phyloP scores from a whole-genome alignment of 2,797 vertebrate genomes.

The Sparidentex hasta region DNA sequence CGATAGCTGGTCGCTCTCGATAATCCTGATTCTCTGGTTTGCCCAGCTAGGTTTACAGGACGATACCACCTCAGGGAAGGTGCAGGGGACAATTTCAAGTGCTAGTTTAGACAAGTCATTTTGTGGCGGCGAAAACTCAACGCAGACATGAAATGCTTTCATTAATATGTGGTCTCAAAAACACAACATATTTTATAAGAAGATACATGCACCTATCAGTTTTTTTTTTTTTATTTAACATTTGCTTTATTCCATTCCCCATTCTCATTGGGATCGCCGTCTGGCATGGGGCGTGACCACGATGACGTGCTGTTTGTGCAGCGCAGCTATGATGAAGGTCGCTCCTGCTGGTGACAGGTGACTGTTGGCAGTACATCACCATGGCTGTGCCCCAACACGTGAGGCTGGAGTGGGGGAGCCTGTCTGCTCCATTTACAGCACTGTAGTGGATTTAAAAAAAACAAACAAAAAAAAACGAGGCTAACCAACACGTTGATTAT shows the following conservation, averaged over 20 bases:
- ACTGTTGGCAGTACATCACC: constrained; percentile 7
- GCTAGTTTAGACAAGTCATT: accelerated
- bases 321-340: constrained; percentile 60
- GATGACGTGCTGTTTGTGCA: constrained; percentile 73
- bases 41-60: constrained; percentile 61
- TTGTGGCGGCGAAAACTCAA: accelerated
- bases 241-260: not conserved
- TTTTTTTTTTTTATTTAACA: not conserved
- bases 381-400: constrained; percentile 37
- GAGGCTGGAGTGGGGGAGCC: constrained; percentile 21
- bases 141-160: accelerated
- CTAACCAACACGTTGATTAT: not conserved
- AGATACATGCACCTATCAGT: accelerated
- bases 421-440: not conserved
- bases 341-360: constrained; percentile 60
- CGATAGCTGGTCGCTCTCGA: constrained; percentile 7
- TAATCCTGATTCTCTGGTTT: constrained; percentile 52
- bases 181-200: accelerated
- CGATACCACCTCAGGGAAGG: constrained; percentile 63
- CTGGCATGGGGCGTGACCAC: constrained; percentile 46
- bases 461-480: too few species aligned
- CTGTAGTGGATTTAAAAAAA: not conserved
- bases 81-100: accelerated
- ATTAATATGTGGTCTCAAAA: accelerated
- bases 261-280: not conserved